phyloP scores from a whole-genome alignment of 2,888 invertebrate species.

The Eupithecia vulgata region DNA sequence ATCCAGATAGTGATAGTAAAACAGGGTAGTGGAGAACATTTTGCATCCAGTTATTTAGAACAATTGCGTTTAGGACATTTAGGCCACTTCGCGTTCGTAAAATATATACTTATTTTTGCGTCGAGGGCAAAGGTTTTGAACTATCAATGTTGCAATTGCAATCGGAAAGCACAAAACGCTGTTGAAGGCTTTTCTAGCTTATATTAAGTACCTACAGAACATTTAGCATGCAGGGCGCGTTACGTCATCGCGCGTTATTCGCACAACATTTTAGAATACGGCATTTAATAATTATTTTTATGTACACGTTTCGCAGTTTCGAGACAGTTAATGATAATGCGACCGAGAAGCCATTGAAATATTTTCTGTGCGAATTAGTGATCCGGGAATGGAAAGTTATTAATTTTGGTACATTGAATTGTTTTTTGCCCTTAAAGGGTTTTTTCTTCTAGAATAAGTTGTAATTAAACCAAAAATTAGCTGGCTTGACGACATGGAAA shows the following conservation, averaged over 20 bases:
- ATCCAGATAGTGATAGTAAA: not conserved
- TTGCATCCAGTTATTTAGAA: not conserved
- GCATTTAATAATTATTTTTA: conserved; percentile 19
- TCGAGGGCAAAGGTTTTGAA: not conserved
- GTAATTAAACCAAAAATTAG: not conserved
- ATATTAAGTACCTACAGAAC: not conserved
- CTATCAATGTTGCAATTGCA: not conserved
- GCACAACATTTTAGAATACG: not conserved
- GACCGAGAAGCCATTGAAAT: conserved; percentile 11
- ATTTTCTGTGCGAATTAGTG: conserved; percentile 10
- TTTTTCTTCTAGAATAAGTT: not conserved
- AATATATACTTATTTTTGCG: not conserved
- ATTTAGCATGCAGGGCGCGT: not conserved
- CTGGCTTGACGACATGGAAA: not conserved
- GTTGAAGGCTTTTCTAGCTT: not conserved
- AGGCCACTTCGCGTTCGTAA: not conserved
- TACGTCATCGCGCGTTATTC: not conserved
- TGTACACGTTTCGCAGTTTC: conserved; percentile 17
- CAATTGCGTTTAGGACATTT: not conserved
- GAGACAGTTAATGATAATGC: conserved; percentile 17
- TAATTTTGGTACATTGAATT: conserved; percentile 5
- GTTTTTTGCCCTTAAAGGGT: not conserved
- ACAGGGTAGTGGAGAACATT: not conserved
- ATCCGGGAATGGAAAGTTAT: not conserved
- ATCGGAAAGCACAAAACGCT: not conserved